phyloP scores from a whole-genome alignment of 1,140 invertebrate species.

The Teleopsis dalmanni region DNA sequence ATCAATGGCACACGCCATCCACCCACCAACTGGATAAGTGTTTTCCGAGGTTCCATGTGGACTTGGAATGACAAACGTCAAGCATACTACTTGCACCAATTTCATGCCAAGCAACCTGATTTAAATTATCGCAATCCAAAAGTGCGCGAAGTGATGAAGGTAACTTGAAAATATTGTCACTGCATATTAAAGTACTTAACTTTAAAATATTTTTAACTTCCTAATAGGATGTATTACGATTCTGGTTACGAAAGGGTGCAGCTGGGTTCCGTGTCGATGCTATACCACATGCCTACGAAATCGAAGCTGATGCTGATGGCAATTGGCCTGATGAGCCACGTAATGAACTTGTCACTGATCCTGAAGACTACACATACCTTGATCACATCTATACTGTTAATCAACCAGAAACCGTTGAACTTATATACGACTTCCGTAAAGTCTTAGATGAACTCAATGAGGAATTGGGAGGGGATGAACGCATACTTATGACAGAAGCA shows the following conservation, averaged over 20 bases:
- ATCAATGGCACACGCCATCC: conserved; percentile 45
- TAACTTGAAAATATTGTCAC: not conserved
- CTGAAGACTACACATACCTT: conserved; percentile 50
- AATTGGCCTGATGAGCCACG: conserved; percentile 51
- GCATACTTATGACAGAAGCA: conserved; percentile 67
- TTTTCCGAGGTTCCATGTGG: conserved; percentile 65
- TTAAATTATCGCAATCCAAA: conserved; percentile 60
- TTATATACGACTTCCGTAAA: conserved; percentile 52
- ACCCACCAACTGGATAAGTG: conserved; percentile 62
- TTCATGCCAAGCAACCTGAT: conserved; percentile 63
- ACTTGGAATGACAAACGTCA: conserved; percentile 56
- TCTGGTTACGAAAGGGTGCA: conserved; percentile 67
- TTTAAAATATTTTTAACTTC: not conserved
- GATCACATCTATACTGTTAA: conserved; percentile 58
- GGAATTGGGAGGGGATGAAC: conserved; percentile 33
- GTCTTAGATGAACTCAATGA: conserved; percentile 47
- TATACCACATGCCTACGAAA: conserved; percentile 53
- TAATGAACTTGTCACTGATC: conserved; percentile 26
- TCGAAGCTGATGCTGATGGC: conserved; percentile 48
- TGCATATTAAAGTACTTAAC: not conserved
- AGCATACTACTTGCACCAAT: conserved; percentile 71
- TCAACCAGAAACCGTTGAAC: conserved; percentile 49
- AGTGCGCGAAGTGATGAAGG: conserved; percentile 55
- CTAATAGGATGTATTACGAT: conserved; percentile 55
- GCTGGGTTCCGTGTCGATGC: conserved; percentile 70